Base-by-base conservation (phyloP, 2,888 invertebrate species). In the Caenorhabditis drosophilae region DNA sequence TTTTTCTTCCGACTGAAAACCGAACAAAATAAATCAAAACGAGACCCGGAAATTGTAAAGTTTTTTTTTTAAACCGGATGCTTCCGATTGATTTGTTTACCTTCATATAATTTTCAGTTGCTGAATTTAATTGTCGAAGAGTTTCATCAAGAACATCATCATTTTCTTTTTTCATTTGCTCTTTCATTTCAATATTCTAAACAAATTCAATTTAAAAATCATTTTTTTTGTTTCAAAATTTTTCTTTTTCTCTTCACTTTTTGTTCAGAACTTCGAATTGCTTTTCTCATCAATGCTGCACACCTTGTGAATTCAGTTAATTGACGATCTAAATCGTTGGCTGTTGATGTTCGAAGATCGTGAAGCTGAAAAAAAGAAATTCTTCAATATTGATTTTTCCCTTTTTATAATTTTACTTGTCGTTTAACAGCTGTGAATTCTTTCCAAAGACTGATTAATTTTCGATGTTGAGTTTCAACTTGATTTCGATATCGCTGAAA, bases 271-370 rank as follows among this genome's bases (percentile, higher is more conserved):
- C 64, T 67, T 38, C 67, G 53, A 38, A 73, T 71, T 26, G 70
- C 69, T 42, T 66, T 63, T 27, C 58, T 57, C 71, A 73, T 71
- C 49, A 71, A 56, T 22, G 66, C 56, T 12, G 73, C 70, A 57
- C 73, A 73, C 50, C 69, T 47, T 49, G 71, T 63, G 53, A 73
- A 73, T 40, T 73, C 73, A 0, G 70, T 69, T 57, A 67, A 59
- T 61, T 73, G 73, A 34, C 59, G 50, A 56, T 73, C 73, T 51
- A 73, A 44, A 55, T 71, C 73, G 55, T 66, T 67, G 34, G 73
- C 69, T 1, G 73, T 67, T 18, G 61, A 50, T 3, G 71, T 71
- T 31, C 60, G 56, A 26, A 73, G 41, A 16, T 73, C 73, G 26
- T 66, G 54, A 12, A 73, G 62, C 68, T 73, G 12, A 41, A 61